These are phyloP conservation scores for Lottia gigantea DNA, from an alignment of 2,888 invertebrate genomes.

Conservation along the genomic window DNA sequence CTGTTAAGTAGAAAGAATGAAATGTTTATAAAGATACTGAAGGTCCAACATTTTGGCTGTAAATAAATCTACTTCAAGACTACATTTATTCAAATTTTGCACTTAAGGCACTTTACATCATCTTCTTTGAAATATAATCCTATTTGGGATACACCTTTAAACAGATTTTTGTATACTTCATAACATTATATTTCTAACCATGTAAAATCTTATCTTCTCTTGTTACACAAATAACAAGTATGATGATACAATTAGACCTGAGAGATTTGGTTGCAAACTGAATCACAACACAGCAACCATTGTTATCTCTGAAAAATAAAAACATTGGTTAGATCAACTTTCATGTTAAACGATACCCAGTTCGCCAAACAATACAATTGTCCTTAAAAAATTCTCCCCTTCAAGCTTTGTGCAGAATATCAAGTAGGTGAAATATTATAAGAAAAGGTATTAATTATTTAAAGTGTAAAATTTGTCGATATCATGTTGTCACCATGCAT, in stretches of 20 bases:
- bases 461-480: not conserved
- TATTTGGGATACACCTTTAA: too few relatives aligned
- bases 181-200: too few relatives aligned
- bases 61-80: too few relatives aligned
- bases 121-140: too few relatives aligned
- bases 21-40: too few relatives aligned
- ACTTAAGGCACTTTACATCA: too few relatives aligned
- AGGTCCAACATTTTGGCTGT: too few relatives aligned
- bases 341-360: not conserved
- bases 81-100: too few relatives aligned
- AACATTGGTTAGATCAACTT: too few relatives aligned
- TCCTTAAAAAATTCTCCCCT: not conserved
- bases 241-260: slow-evolving; percentile 4
- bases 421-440: not conserved
- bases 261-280: not conserved
- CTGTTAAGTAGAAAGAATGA: too few relatives aligned
- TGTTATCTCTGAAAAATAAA: not conserved
- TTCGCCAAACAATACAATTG: not conserved
- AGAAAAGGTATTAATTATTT: not conserved
- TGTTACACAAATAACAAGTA: not conserved
- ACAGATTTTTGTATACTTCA: too few relatives aligned
- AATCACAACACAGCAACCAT: not conserved
- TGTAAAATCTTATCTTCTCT: too few relatives aligned
- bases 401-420: not conserved
- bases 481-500: not conserved